Percentiles rank a stretch among this genome's conserved stretches.
Conservation (phyloP, 2,113 vertebrate species). For the Lates calcarifer region DNA sequence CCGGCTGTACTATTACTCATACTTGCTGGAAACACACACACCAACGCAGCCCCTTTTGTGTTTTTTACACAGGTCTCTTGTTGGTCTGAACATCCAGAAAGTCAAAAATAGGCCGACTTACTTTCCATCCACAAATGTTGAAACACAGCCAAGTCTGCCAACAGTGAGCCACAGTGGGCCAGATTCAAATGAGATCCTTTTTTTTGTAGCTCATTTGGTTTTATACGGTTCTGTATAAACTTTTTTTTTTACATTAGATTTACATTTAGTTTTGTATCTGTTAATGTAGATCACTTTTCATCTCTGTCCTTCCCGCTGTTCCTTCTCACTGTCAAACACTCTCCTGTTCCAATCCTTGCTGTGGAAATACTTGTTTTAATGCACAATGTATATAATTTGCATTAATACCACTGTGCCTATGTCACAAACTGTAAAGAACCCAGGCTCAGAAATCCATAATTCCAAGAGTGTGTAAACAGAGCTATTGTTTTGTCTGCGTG, state of each 20-base stretch:
- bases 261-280: neutral
- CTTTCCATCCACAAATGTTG: neutral
- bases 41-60: neutral
- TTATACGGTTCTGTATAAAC: neutral
- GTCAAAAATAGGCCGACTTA: neutral
- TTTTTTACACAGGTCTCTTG: neutral
- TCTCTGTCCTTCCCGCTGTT: neutral
- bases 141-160: neutral
- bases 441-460: neutral
- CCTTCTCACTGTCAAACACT: neutral
- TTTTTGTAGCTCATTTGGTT: neutral
- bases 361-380: slow-evolving; percentile 1
- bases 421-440: neutral
- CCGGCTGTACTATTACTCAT: no score
- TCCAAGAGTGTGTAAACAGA: slow-evolving; percentile 20
- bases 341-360: neutral
- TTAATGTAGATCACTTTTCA: neutral
- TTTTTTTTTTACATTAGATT: neutral
- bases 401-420: slow-evolving; percentile 3
- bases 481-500: slow-evolving; percentile 23
- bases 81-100: neutral
- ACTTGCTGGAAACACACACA: neutral
- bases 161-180: neutral
- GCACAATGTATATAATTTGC: neutral
- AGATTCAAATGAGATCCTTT: neutral